These are phyloP conservation scores for Cetonia aurata DNA, from an alignment of 2,888 invertebrate genomes.

Conservation along the genomic window DNA sequence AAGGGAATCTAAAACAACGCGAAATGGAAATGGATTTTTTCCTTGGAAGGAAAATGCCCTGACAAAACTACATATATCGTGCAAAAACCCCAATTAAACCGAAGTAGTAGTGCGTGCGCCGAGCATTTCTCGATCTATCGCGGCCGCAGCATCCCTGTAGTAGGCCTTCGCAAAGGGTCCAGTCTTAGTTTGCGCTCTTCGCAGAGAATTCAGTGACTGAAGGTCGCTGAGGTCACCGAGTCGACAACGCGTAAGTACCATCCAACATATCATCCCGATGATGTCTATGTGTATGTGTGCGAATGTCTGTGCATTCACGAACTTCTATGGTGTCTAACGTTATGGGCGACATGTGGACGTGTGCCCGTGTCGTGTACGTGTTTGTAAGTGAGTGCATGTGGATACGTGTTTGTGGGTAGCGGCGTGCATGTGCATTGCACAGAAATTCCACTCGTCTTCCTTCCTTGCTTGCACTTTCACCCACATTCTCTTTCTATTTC, in stretches of 20 bases:
- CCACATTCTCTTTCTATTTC: slow-evolving; percentile 48
- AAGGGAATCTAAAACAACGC: slow-evolving; percentile 13
- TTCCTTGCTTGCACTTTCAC: slow-evolving; percentile 56
- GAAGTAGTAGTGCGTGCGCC: slow-evolving; percentile 67
- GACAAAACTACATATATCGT: slow-evolving; percentile 48
- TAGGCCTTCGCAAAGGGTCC: slow-evolving; percentile 62
- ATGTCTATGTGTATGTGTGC: slow-evolving; percentile 42
- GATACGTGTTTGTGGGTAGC: slow-evolving; percentile 33
- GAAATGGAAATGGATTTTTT: slow-evolving; percentile 34
- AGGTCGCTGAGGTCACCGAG: slow-evolving; percentile 59
- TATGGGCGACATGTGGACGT: slow-evolving; percentile 39
- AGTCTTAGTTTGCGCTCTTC: slow-evolving; percentile 64
- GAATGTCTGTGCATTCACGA: slow-evolving; percentile 50
- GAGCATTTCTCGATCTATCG: slow-evolving; percentile 67
- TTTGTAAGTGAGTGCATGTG: slow-evolving; percentile 35
- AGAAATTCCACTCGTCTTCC: slow-evolving; percentile 41
- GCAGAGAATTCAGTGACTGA: slow-evolving; percentile 59
- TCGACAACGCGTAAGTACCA: slow-evolving; percentile 55
- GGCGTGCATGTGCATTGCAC: slow-evolving; percentile 51
- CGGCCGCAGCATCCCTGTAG: slow-evolving; percentile 65
- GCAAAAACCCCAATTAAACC: slow-evolving; percentile 67
- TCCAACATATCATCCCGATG: slow-evolving; percentile 44
- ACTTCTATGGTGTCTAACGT: slow-evolving; percentile 19
- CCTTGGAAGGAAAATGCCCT: slow-evolving; percentile 37
- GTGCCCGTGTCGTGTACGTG: slow-evolving; percentile 37